Base-by-base conservation (phyloP, 2,888 invertebrate genomes). In the Cinara cedri region DNA sequence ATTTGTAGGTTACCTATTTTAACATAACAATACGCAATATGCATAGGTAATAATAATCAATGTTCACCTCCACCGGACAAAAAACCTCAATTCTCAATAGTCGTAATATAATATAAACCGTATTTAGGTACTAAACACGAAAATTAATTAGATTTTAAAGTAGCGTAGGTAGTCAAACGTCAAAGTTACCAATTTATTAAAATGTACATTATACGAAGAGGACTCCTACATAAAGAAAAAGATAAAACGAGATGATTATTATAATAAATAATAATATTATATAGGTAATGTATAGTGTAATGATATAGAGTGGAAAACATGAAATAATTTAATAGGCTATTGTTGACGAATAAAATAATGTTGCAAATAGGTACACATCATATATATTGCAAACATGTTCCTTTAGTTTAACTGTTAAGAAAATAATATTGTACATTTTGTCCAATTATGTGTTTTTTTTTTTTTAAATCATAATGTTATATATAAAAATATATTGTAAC, bases 391-490 rank as follows among this genome's bases (percentile, higher is more conserved):
- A 70, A 78, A 70, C 60, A 78, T 78, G 78, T 78, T 78, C 78
- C 78, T 78, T 78, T 78, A 78, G 78, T 70, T 68, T 78, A 78
- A 70, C 70, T 78, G 70, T 49, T 78, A 78, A 78, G 78, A 78
- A 70, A 72, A 34, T 4, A 63, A 21, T 76, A 68, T 76, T 78
- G 78, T 78, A 78, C 70, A 78, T 70, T 78, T 60, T 78, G 68
- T 78, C 68, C 66, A 78, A 34, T 62, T 68, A 54, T 26, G 63
- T 78, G 11, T 57, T 55, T 57, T 78, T 68, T 57, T 76, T 55
- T 74, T 46, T 75, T 76, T 42, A n/a, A n/a, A n/a, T n/a, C n/a
- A n/a, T n/a, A n/a, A n/a, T n/a, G n/a, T n/a, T n/a, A n/a, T n/a
- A n/a, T n/a, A n/a, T n/a, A n/a, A n/a, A n/a, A n/a, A n/a, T n/a